Evolutionary conservation across 2,797 vertebrate genomes (phyloP), one percentile per base, ranked within the genome.

Genomic region (Sebastes iracundus): DNA sequence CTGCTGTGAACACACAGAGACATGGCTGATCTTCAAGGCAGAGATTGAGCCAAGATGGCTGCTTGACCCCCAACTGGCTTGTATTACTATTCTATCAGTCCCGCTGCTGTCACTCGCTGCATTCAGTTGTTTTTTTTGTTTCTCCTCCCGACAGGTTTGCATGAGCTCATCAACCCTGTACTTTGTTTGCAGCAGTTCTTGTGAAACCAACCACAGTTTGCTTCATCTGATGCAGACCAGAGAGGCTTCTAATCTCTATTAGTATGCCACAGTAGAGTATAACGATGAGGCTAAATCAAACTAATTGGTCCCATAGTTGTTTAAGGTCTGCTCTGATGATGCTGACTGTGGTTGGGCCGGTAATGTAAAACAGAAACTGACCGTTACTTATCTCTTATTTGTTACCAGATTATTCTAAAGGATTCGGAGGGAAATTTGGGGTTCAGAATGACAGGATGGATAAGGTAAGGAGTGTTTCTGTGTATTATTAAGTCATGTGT

Each of bases 371-470:
- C 73, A 28, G 11, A 20, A 20, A 42, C 2, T 80, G 46, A 87
- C 16, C 1, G 23, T 1, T 10, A 30, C 42, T 11, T 2, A 2
- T 80, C 46, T 80, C 2, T 6, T 25, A 2, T 74, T 18, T 86
- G 22, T 83, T 72, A 25, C 4, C 90, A 99, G 98, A 99, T 95
- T 99, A 99, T 56, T 96, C 97, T 0, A 97, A 96, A 92, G 98
- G 98, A 11, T 99, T 99, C 72, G 98, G 98, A 66, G 98, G 98
- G 16, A 99, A 99, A 13, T 99, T 95, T 2, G 98, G 98, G 0
- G 96, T 99, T 22, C 97, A 99, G 95, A 97, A 96, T 28, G 98
- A 99, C 82, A 95, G 97, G 1, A 99, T 99, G 98, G 98, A 96
- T 66, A 96, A 96, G 94, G 96, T 96, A 79, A 30, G 5, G 8